These are phyloP conservation scores for Capromys pilorides DNA, from an alignment of 2,797 vertebrate genomes.

Conservation along the genomic window DNA sequence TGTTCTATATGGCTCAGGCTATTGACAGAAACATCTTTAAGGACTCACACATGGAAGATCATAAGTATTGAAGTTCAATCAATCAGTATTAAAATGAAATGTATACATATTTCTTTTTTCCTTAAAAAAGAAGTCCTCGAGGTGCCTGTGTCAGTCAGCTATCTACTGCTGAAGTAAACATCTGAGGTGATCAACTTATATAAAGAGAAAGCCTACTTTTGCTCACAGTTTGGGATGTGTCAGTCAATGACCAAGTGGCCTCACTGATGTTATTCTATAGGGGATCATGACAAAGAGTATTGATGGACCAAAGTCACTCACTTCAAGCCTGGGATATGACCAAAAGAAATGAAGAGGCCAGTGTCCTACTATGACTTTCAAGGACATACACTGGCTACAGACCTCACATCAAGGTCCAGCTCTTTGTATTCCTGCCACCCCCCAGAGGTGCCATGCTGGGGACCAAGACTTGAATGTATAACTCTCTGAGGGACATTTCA, in stretches of 20 bases:
- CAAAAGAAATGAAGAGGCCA: not conserved
- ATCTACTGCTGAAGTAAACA: not conserved
- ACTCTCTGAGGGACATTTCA: not conserved
- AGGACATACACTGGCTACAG: no score
- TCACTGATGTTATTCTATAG: not conserved
- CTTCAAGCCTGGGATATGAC: not conserved
- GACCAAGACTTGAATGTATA: not conserved
- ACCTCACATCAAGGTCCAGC: rapidly evolving
- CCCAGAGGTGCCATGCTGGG: not conserved
- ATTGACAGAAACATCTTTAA: not conserved
- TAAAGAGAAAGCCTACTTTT: not conserved
- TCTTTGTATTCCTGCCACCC: not conserved
- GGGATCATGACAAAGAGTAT: rapidly evolving
- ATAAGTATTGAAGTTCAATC: not conserved
- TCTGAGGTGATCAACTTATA: not conserved
- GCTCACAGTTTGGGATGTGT: not conserved
- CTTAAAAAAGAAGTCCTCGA: not conserved
- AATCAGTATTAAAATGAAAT: not conserved
- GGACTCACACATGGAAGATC: not conserved
- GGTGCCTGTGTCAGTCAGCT: not conserved
- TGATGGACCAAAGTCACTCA: not conserved
- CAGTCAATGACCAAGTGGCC: no score
- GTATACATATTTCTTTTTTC: no score
- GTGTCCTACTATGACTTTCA: rapidly evolving
- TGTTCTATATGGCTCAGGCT: not conserved